Conservation (phyloP, 2,113 vertebrate species). For the Silurus meridionalis region DNA sequence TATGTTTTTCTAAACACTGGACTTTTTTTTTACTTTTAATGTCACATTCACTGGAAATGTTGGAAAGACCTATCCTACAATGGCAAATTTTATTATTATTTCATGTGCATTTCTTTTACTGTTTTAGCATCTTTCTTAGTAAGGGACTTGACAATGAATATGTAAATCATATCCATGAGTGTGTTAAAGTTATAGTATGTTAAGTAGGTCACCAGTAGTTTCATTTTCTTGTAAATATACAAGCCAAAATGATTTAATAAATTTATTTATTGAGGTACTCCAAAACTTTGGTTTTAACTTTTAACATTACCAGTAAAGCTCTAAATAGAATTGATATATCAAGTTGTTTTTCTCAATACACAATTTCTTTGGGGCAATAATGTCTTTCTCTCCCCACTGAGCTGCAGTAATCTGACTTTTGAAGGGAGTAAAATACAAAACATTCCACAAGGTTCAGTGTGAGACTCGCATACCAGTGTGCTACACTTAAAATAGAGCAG, state of each 20-base stretch:
- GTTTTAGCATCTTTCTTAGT: neutral
- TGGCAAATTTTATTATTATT: conserved; percentile 20
- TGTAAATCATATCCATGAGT: neutral
- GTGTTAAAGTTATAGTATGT: neutral
- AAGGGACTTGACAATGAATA: neutral
- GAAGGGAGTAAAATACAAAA: neutral
- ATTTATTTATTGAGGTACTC: neutral
- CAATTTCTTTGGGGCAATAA: neutral
- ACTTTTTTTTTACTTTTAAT: neutral
- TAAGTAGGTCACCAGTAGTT: neutral
- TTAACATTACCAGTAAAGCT: neutral
- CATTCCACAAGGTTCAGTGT: conserved; percentile 7
- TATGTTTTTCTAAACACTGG: conserved; percentile 17
- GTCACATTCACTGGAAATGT: conserved; percentile 24
- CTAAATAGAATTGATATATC: neutral
- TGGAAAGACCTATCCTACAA: neutral
- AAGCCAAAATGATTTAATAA: neutral
- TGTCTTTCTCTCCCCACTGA: neutral
- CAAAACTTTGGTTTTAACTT: neutral
- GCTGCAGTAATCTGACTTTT: neutral
- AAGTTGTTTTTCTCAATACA: neutral
- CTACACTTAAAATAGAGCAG: neutral
- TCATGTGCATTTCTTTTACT: conserved; percentile 28
- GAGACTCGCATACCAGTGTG: neutral
- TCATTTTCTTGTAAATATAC: neutral